Evolutionary conservation across 1,140 invertebrate species (phyloP), one percentile per base, ranked within the genome.

Genomic region (Lordiphosa stackelbergi): DNA sequence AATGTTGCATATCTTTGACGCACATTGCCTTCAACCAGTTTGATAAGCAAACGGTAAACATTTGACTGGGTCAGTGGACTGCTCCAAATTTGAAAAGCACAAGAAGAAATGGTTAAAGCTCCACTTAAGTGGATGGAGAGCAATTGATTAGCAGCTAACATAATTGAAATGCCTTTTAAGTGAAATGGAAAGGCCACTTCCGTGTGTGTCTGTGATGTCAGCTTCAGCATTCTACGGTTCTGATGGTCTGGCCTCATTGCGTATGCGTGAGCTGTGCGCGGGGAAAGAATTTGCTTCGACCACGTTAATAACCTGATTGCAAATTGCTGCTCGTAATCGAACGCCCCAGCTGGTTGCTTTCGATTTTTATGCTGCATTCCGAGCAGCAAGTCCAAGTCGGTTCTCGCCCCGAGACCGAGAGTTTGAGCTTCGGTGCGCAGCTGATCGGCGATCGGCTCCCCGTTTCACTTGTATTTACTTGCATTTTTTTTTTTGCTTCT

Each of bases 341-440:
- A 54, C 51, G 52, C 64, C 42, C 54, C 60, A 43, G 43, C 47
- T 51, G 49, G 49, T 40, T 42, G 43, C 59, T 78, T 78, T 78
- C 71, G 68, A 70, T 75, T 81, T 83, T 71, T 71, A 83, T 83
- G 71, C 66, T 66, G 77, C 77, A 75, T 83, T 79, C 75, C 75
- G 81, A 48, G 55, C 48, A 31, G 55, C 54, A 49, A 57, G 64
- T 52, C 42, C 31, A 48, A 56, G 38, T 56, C 62, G 74, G 52
- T 73, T 71, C 66, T 78, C 62, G 61, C n/a, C 24, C 28, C 28
- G 28, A 31, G 22, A 58, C 45, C 47, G 54, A 41, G 62, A 43
- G 61, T 7, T 40, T 42, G 47, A 51, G 47, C 19, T 54, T 59
- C 70, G 64, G 40, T 53, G 49, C 36, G n/a, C 10, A 16, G 52